Percentiles rank a stretch among this genome's conserved stretches.
These are phyloP conservation scores for Patella caerulea DNA, from an alignment of 2,888 invertebrate species.

Conservation along the genomic window DNA sequence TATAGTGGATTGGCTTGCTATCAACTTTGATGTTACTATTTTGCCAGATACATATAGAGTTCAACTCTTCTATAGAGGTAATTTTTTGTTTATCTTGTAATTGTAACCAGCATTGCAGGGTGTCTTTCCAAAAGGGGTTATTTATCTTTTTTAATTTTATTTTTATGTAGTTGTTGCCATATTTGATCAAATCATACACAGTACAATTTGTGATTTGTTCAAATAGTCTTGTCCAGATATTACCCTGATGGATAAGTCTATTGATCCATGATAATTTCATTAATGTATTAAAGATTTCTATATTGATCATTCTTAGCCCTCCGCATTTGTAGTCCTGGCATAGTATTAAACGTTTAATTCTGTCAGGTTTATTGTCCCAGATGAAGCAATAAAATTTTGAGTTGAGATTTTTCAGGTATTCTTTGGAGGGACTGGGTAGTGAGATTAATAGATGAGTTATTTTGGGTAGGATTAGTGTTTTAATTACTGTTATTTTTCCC, in stretches of 20 bases:
- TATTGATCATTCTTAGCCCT: not conserved
- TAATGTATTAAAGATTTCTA: not conserved
- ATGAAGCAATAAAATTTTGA: not conserved
- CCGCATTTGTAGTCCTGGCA: not conserved
- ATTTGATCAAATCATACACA: not conserved
- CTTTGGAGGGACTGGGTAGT: not conserved
- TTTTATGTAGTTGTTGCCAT: not conserved
- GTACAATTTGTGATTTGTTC: not conserved
- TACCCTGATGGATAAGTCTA: not conserved
- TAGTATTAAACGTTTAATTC: not conserved
- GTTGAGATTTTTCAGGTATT: not conserved
- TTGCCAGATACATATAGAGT: not conserved
- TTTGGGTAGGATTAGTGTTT: not conserved
- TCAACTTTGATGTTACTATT: not conserved
- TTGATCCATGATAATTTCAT: slow-evolving; percentile 2
- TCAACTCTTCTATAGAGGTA: not conserved
- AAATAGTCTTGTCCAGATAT: not conserved
- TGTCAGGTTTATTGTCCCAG: not conserved
- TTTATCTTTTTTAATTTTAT: not conserved
- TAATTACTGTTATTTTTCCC: slow-evolving; percentile 2
- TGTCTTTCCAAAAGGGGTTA: not conserved
- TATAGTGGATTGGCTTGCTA: not conserved
- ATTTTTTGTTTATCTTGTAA: no score
- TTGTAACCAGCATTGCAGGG: not conserved
- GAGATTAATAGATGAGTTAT: not conserved